phyloP scores from a whole-genome alignment of 1,140 invertebrate genomes.

The Neotoxoptera formosana region DNA sequence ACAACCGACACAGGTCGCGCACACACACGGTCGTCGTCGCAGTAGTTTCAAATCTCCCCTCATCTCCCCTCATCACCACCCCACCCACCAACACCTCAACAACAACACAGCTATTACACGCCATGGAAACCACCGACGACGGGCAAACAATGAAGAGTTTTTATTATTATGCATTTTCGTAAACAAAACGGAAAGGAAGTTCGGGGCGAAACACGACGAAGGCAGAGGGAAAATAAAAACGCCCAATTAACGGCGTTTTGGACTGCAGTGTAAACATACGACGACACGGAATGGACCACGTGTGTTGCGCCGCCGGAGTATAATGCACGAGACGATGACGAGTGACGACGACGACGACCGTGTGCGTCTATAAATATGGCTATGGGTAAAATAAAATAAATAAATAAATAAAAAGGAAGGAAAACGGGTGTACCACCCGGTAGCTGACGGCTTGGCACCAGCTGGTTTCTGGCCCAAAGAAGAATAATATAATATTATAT shows the following conservation, averaged over 20 bases:
- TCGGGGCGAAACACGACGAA: background rate
- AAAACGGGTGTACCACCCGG: slow-evolving; percentile 45
- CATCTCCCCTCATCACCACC: background rate
- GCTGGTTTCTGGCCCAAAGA: slow-evolving; percentile 50
- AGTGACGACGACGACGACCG: background rate
- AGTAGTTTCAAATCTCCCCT: slow-evolving; percentile 20
- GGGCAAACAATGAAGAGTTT: background rate
- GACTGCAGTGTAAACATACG: background rate
- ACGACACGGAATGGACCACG: slow-evolving; percentile 33
- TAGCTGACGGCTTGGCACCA: slow-evolving; percentile 50
- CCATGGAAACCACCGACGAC: background rate
- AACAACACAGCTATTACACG: background rate
- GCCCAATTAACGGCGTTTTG: background rate
- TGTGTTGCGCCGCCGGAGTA: slow-evolving; percentile 8
- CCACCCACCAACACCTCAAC: too few species aligned
- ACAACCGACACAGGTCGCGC: background rate
- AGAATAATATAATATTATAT: background rate
- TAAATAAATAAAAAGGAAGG: slow-evolving; percentile 17
- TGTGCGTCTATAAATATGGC: slow-evolving; percentile 48
- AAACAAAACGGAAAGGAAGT: background rate
- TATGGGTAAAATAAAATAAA: slow-evolving; percentile 28
- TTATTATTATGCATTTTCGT: background rate
- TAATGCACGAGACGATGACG: background rate
- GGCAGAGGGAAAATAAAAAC: background rate
- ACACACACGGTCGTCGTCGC: background rate